Evolutionary conservation across 2,888 invertebrate genomes (phyloP).

Genomic region (Cephus sareptanus): DNA sequence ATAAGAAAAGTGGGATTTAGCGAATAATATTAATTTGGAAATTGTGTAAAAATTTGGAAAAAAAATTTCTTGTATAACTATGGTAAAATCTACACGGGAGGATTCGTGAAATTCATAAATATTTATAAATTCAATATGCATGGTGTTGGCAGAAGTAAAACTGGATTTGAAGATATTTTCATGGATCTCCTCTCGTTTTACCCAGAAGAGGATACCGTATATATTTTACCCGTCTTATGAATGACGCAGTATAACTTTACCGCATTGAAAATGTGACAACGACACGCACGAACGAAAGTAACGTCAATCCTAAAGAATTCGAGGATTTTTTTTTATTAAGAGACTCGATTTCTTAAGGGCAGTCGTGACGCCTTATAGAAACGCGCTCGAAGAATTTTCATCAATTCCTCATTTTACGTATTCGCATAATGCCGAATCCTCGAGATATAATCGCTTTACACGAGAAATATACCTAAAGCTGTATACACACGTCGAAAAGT

Average conservation of each 20-base stretch:
- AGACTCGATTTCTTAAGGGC: too few species aligned
- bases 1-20: not conserved
- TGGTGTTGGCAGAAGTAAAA: not conserved
- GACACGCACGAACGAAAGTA: not conserved
- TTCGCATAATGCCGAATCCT: too few species aligned
- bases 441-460: not conserved
- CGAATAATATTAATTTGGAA: not conserved
- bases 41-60: not conserved
- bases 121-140: not conserved
- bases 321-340: too few species aligned
- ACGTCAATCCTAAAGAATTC: too few species aligned
- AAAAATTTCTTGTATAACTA: not conserved
- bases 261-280: not conserved
- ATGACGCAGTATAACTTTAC: not conserved
- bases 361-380: too few species aligned
- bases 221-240: not conserved
- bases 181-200: not conserved
- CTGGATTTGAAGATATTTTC: not conserved
- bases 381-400: too few species aligned
- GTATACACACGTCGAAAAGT: not conserved
- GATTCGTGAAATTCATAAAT: not conserved
- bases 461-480: not conserved
- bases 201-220: not conserved
- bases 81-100: not conserved
- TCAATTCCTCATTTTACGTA: too few species aligned